A percentile compares a stretch with the other conserved stretches of the same genome.
Conservation (phyloP, 2,797 vertebrate genomes). For the Bradypus variegatus region DNA sequence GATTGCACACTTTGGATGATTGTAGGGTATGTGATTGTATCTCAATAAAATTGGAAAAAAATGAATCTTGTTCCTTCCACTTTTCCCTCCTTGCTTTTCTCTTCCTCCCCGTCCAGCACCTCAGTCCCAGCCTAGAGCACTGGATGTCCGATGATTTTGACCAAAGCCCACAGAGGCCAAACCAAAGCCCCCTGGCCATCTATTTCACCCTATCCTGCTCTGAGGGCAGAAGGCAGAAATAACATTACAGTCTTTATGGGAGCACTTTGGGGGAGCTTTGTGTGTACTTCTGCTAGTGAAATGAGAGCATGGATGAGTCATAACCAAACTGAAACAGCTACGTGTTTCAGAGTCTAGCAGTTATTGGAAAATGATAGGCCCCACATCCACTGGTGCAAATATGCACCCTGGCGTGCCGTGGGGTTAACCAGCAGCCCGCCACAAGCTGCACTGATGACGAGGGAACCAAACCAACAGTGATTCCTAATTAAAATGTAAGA, state of each 20-base stretch:
- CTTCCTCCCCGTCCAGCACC: neutral
- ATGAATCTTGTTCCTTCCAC: neutral
- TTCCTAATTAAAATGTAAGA: slow-evolving; percentile 58
- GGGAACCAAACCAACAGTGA: slow-evolving; percentile 42
- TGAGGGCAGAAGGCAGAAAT: neutral
- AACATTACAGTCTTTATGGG: accelerated
- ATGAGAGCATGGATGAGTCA: neutral
- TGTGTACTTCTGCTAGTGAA: neutral
- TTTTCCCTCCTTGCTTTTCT: neutral
- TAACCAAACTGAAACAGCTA: neutral
- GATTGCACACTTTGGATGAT: too few relatives aligned
- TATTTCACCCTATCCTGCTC: neutral
- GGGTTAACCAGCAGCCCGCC: slow-evolving; percentile 61
- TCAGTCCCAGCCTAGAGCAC: neutral
- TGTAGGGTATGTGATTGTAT: too few relatives aligned
- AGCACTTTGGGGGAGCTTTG: neutral
- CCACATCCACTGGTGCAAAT: slow-evolving; percentile 40
- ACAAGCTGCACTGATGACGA: slow-evolving; percentile 52
- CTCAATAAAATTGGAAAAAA: too few relatives aligned
- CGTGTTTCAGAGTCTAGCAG: slow-evolving; percentile 1
- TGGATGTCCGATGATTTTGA: neutral
- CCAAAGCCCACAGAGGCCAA: neutral
- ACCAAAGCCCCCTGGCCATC: neutral
- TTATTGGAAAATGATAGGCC: slow-evolving; percentile 64
- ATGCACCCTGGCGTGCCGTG: slow-evolving; percentile 18